Evolutionary conservation across 2,888 invertebrate genomes (phyloP), one percentile per base, ranked within the genome.

Genomic region (Drosophila hamatofila): DNA sequence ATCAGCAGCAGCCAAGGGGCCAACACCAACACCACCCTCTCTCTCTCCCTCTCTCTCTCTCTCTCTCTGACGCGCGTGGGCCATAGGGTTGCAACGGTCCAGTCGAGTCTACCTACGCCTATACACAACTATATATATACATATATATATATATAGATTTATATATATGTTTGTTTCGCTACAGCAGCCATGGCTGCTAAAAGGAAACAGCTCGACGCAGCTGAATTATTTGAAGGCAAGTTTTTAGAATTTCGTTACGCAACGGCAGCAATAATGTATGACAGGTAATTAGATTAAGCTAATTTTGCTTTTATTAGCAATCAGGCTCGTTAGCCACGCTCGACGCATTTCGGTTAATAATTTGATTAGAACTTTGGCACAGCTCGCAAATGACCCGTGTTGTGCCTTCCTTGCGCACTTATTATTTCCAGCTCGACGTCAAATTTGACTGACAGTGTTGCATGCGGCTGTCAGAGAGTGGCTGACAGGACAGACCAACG

Each of bases 281-380:
- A 81, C 91, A 89, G 83, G 78, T 91, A 91, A 90, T 90, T 91
- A 87, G 91, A 91, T 90, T 90, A 89, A 82, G 87, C 83, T 90
- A 91, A 90, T 90, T 91, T 86, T 80, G 81, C 80, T 80, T 91
- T 89, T 86, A 91, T 90, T 91, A 77, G 73, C 80, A 89, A 85
- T 85, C 75, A 84, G 67, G 48, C 75, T 75, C 75, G 69, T 63
- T 67, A 55, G 62, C 54, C 56, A 66, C 65, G 72, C 72, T 68
- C 78, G 64, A 39, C 72, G 48, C 63, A 71, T 80, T 88, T 75
- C 67, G 73, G 72, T 78, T 89, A 73, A 89, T 89, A 90, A 87
- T 89, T 87, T 88, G 70, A 90, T 87, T 88, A 89, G 56, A 21
- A 18, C 27, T 21, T 35, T 16, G 27, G 11, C 48, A 12, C 23